Base-by-base conservation (phyloP, 2,113 vertebrate species). In the human region DNA sequence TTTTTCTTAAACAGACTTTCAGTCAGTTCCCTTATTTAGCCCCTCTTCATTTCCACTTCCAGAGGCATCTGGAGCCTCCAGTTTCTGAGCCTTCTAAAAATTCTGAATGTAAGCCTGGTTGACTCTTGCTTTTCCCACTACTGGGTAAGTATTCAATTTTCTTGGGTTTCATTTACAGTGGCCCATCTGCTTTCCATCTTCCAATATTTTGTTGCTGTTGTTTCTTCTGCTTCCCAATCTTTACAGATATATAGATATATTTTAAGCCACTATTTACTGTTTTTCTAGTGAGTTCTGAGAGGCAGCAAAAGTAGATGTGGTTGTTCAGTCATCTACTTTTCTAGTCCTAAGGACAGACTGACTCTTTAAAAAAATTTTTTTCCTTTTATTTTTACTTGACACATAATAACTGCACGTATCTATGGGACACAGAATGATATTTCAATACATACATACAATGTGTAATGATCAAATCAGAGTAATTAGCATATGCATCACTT, bases 61-160 rank as follows among this genome's bases (percentile, higher is more conserved):
- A 17, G 72, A 6, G 52, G 2, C 32, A 35, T 27, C 70, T 2
- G 25, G 68, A 48, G 61, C 25, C 23, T 38, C n/a, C 43, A 52
- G 57, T 13, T 57, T 70, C 83, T 0, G 9, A 68, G 6, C 11
- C 48, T 86, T 64, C 30, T 73, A 25, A n/a, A 64, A 38, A 32
- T 20, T 25, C 81, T 35, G 43, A 1, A 0, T 1, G 4, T 12
- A 5, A 66, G 27, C 50, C 50, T 6, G 8, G 4, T 6, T 30
- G 83, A 11, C 3, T 0, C 30, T 25, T 9, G 55, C 61, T n/a
- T 30, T 64, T 13, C 6, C 52, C 16, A 43, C 30, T 16, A 0
- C 22, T 3, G 5, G 13, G 8, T n/a, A 6, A 8, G 23, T 3
- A 0, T 45, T 40, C 10, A 12, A 17, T 73, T 13, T n/a, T 30